Base-by-base conservation (phyloP, 2,888 invertebrate genomes). In the Synergus umbraculus region DNA sequence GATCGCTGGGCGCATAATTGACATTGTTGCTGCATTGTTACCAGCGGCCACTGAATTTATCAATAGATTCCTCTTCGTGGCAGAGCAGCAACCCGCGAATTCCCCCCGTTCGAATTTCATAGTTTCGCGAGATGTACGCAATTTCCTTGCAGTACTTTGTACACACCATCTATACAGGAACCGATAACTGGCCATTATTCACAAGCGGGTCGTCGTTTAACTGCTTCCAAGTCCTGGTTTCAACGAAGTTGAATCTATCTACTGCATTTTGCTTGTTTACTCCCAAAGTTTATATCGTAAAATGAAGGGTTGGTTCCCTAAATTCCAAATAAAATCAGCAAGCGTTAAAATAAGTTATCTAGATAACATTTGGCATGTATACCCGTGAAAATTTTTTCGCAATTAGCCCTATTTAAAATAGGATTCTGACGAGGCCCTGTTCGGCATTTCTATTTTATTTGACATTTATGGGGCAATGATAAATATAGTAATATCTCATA, bases 11-110 rank as follows among this genome's bases (percentile, higher is more conserved):
- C 88, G 87, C 89, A 89, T 90, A 89, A 91, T 90, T 89, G 90
- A 89, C 90, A 91, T 91, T 91, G 90, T 90, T 90, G 87, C 85
- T 84, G 87, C 89, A 89, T 90, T 91, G 90, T 89, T 90, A 85
- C 86, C 88, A 85, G 82, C 83, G 82, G 84, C 87, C 87, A 87
- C 85, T 87, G 89, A 90, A 89, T 90, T 90, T 89, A 90, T 90
- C 90, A 89, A 89, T 90, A 88, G 87, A 87, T 86, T 88, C 84
- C 85, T 84, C 83, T 77, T 76, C 81, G 78, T 79, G 76, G 78
- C 81, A 77, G 79, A 69, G 78, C 69, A 60, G 79, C 66, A 78
- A 76, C 83, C 79, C 64, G 54, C 78, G 79, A 81, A 83, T 85
- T 83, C 85, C 73, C 83, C 79, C 80, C 79, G 84, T 83, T 84